phyloP scores from a whole-genome alignment of 2,888 invertebrate species.

The Stegophylla sp. region DNA sequence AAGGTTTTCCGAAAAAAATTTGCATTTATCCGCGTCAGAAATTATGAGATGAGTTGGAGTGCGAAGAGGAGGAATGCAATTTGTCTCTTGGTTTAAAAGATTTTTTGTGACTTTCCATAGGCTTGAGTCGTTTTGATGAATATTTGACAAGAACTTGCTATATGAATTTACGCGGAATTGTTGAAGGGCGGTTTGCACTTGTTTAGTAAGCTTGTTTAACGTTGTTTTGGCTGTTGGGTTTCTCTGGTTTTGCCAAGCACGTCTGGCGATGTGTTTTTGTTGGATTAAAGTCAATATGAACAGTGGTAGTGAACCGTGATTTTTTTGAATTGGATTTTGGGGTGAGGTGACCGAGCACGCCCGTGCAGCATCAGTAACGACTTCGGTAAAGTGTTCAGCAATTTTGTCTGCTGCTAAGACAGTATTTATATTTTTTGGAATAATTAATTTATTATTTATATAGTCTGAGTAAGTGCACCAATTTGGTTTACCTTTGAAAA shows the following conservation, averaged over 20 bases:
- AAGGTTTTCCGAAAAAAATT: not conserved
- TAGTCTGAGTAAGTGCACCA: not conserved
- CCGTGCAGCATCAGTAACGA: not conserved
- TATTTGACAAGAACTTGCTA: not conserved
- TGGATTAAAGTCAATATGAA: not conserved
- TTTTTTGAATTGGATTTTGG: too few relatives aligned
- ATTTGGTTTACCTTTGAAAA: not conserved
- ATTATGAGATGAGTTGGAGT: not conserved
- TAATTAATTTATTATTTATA: not conserved
- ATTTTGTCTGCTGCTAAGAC: not conserved
- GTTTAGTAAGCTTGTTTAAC: not conserved
- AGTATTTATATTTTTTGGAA: not conserved
- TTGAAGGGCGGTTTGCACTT: not conserved
- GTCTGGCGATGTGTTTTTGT: not conserved
- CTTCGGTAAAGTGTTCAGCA: not conserved
- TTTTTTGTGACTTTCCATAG: not conserved
- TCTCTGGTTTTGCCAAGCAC: not conserved
- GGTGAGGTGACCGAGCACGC: not conserved
- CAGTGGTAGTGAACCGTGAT: not conserved
- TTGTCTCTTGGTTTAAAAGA: not conserved
- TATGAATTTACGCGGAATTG: not conserved
- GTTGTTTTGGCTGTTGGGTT: constrained; percentile 64
- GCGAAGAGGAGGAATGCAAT: not conserved
- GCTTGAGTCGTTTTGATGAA: not conserved
- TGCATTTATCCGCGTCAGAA: not conserved